phyloP scores from a whole-genome alignment of 2,888 invertebrate species.

The Petrolisthes cinctipes region DNA sequence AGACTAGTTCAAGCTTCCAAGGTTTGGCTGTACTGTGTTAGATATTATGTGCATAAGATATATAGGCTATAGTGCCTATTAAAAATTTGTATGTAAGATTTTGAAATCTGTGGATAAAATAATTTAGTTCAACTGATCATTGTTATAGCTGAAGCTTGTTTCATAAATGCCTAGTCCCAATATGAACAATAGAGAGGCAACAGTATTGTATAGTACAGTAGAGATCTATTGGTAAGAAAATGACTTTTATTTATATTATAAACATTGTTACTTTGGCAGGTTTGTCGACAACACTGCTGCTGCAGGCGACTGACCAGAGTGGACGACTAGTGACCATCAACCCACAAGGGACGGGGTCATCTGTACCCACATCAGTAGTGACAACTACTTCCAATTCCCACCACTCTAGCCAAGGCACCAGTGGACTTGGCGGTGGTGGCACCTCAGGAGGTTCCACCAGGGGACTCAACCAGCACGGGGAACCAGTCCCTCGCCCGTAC shows the following conservation, averaged over 20 bases:
- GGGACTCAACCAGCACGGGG: slow-evolving; percentile 56
- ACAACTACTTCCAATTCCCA: slow-evolving; percentile 49
- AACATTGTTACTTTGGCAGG: slow-evolving; percentile 51
- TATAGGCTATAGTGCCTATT: no score
- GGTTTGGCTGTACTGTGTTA: no score
- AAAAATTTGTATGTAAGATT: no score
- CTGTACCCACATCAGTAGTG: slow-evolving; percentile 55
- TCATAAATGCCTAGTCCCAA: no score
- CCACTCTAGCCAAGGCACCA: slow-evolving; percentile 20
- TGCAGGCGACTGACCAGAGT: slow-evolving; percentile 61
- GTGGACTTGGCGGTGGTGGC: slow-evolving; percentile 18
- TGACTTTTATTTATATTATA: neutral
- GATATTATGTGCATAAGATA: no score
- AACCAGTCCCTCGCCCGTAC: slow-evolving; percentile 67
- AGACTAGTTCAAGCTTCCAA: no score
- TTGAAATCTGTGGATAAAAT: no score
- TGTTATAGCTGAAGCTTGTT: no score
- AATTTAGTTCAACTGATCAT: no score
- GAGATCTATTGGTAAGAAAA: neutral
- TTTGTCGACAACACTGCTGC: slow-evolving; percentile 61
- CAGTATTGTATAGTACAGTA: neutral
- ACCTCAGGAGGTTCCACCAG: slow-evolving; percentile 46
- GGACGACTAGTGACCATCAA: slow-evolving; percentile 63
- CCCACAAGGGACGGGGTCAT: slow-evolving; percentile 40
- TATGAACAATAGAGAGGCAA: no score